phyloP scores from a whole-genome alignment of 2,888 invertebrate genomes.

The Elgonia sp. region DNA sequence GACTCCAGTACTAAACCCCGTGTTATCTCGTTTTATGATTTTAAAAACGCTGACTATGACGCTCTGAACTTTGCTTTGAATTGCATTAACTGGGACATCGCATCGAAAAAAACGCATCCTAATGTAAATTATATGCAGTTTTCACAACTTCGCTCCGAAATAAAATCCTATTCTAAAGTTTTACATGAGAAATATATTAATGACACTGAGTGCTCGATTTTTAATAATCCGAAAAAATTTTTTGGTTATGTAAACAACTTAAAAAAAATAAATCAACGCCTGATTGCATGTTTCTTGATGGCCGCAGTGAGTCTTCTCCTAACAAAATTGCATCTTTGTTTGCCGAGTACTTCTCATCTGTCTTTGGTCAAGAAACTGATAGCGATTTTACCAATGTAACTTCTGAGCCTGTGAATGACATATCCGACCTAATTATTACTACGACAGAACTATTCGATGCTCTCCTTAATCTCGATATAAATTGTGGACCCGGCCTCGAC shows the following conservation, averaged over 20 bases:
- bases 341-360: background rate
- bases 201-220: background rate
- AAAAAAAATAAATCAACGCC: background rate
- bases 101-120: background rate
- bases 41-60: no score
- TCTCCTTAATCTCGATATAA: background rate
- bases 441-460: background rate
- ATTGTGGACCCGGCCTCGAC: background rate
- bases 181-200: background rate
- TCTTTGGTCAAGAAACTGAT: background rate
- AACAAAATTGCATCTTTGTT: background rate
- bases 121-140: background rate
- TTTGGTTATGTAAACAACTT: background rate
- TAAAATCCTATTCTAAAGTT: background rate
- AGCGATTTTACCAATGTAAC: no score
- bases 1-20: no score
- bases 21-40: no score
- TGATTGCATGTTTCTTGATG: background rate
- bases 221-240: conserved; percentile 4
- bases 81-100: no score
- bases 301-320: background rate
- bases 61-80: no score
- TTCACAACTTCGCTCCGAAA: background rate
- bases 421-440: background rate
- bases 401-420: background rate